These are phyloP conservation scores for Apis dorsata DNA, from an alignment of 1,140 invertebrate genomes.

Conservation along the genomic window DNA sequence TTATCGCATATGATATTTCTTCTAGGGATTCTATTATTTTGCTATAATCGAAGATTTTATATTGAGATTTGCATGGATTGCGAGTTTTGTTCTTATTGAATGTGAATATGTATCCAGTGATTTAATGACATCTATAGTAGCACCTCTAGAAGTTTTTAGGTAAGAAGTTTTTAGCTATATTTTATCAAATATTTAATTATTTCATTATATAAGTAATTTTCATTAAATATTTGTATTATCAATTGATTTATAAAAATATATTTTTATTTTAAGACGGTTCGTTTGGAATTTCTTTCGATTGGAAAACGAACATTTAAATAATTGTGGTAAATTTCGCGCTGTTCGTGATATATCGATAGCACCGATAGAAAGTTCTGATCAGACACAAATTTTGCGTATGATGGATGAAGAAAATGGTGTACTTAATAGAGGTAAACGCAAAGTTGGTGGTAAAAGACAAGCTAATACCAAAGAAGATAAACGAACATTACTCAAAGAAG, in stretches of 20 bases:
- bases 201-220: slow-evolving; percentile 10
- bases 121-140: slow-evolving; percentile 92
- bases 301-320: slow-evolving; percentile 99
- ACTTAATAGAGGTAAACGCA: slow-evolving; percentile 85
- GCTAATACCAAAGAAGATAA: slow-evolving; percentile 79
- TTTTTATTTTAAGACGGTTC: slow-evolving; percentile 87
- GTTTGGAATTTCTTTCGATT: slow-evolving; percentile 99
- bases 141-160: slow-evolving; percentile 97
- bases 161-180: slow-evolving; percentile 68
- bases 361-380: slow-evolving; percentile 96
- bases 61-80: slow-evolving; percentile 94
- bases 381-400: slow-evolving; percentile 93
- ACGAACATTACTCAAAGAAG: slow-evolving; percentile 80
- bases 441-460: slow-evolving; percentile 79
- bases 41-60: slow-evolving; percentile 98
- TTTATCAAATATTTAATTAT: not conserved
- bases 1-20: slow-evolving; percentile 54
- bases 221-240: not conserved
- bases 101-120: slow-evolving; percentile 89
- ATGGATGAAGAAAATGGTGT: slow-evolving; percentile 97
- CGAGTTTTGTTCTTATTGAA: slow-evolving; percentile 93
- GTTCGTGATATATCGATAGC: slow-evolving; percentile 99
- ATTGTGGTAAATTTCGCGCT: slow-evolving; percentile 99
- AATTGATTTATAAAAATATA: not conserved
- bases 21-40: slow-evolving; percentile 96